Conservation (phyloP, 2,113 vertebrate genomes). For the Macroglossus sobrinus region DNA sequence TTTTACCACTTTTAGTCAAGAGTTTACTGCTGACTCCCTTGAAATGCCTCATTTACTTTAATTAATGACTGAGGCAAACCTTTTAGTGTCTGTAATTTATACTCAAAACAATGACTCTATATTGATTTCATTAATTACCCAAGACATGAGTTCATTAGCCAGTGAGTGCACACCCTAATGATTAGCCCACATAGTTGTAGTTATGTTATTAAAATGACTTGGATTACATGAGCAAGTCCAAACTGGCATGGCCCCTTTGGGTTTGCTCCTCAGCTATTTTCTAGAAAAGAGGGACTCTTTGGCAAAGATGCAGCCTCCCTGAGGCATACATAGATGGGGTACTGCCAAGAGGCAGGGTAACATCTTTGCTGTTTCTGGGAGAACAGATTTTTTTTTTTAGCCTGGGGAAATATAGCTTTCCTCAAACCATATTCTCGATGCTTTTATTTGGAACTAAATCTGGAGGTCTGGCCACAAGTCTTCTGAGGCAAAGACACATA, state of each 20-base stretch:
- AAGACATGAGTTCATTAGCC: constrained; percentile 22
- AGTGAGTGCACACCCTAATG: not conserved
- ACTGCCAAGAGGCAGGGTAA: not conserved
- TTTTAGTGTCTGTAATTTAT: constrained; percentile 16
- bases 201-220: constrained; percentile 15
- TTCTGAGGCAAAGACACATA: not conserved
- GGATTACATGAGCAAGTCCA: not conserved
- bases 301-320: not conserved
- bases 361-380: not conserved
- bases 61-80: not conserved
- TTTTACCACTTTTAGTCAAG: not conserved
- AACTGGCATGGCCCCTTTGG: not conserved
- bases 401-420: not conserved
- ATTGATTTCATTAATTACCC: not conserved
- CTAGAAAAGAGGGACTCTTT: not conserved
- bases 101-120: constrained; percentile 23
- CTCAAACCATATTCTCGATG: not conserved
- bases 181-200: not conserved
- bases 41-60: constrained; percentile 16
- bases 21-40: not conserved
- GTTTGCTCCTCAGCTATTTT: not conserved
- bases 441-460: not conserved
- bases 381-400: not conserved
- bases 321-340: not conserved
- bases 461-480: not conserved